Evolutionary conservation across 2,113 vertebrate species (phyloP).

Genomic region (Burhinus bistriatus): DNA sequence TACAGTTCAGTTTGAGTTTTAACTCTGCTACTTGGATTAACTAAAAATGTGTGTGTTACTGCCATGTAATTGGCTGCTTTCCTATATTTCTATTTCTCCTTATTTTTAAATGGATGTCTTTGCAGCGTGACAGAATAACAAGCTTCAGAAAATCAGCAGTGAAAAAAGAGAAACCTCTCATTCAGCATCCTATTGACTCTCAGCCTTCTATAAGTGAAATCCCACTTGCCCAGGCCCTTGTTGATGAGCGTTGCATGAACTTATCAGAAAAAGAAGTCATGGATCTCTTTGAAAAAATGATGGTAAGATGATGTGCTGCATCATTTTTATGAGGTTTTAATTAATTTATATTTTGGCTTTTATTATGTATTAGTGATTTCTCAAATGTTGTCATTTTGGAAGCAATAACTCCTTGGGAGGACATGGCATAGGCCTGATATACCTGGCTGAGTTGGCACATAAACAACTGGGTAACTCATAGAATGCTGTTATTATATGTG

Average conservation of each 20-base stretch:
- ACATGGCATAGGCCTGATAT: not conserved
- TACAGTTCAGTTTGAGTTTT: constrained; percentile 50
- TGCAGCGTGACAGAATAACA: constrained; percentile 93
- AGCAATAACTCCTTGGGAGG: not conserved
- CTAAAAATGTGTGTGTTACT: not conserved
- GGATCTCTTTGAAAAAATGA: constrained; percentile 99
- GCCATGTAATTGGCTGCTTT: not conserved
- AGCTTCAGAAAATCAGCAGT: constrained; percentile 90
- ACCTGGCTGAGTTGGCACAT: not conserved
- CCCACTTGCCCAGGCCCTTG: constrained; percentile 85
- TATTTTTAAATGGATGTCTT: constrained; percentile 58
- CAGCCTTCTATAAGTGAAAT: constrained; percentile 81
- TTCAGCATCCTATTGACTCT: constrained; percentile 93
- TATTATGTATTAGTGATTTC: not conserved
- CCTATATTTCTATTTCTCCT: not conserved
- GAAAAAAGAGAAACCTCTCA: constrained; percentile 92
- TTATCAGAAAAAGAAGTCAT: constrained; percentile 97
- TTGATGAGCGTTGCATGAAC: constrained; percentile 90
- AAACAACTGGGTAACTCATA: not conserved
- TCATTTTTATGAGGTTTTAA: not conserved
- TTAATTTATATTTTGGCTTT: not conserved
- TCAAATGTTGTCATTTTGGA: not conserved
- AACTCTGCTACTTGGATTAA: constrained; percentile 63
- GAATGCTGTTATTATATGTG: not conserved
- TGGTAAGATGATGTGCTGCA: constrained; percentile 79